phyloP scores from a whole-genome alignment of 2,797 vertebrate species.

The Otolemur crassicaudatus region DNA sequence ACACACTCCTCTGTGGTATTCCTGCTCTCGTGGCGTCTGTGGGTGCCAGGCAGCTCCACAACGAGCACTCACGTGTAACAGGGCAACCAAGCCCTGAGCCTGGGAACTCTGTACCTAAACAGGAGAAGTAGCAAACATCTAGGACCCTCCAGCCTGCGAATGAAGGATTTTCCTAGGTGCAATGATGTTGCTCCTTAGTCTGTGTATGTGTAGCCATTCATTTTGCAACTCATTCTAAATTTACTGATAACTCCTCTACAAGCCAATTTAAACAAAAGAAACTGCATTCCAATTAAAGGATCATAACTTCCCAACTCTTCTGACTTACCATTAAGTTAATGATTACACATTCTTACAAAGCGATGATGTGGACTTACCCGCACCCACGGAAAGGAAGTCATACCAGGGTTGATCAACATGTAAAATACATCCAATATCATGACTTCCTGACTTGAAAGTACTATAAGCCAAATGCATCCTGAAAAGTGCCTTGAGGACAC shows the following conservation, averaged over 20 bases:
- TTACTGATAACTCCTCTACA: not conserved
- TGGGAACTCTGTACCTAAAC: not conserved
- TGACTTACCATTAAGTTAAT: not conserved
- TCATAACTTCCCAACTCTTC: not conserved
- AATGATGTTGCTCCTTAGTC: too few species aligned
- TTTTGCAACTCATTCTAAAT: not conserved
- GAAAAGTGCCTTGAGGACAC: not conserved
- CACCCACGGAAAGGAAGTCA: not conserved
- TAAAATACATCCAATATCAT: not conserved
- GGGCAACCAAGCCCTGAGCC: not conserved
- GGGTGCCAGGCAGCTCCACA: not conserved
- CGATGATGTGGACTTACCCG: not conserved
- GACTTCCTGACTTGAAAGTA: not conserved
- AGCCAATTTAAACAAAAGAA: not conserved
- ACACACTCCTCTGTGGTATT: not conserved
- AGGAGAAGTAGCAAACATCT: not conserved
- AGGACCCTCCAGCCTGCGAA: not conserved
- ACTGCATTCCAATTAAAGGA: not conserved
- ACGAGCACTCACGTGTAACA: not conserved
- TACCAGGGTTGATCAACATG: not conserved
- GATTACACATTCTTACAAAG: not conserved
- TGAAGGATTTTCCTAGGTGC: not conserved
- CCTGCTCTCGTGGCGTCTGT: not conserved
- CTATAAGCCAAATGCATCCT: not conserved
- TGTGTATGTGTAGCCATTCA: not conserved